These are phyloP conservation scores for Musca domestica DNA, from an alignment of 1,140 invertebrate species.

Conservation along the genomic window DNA sequence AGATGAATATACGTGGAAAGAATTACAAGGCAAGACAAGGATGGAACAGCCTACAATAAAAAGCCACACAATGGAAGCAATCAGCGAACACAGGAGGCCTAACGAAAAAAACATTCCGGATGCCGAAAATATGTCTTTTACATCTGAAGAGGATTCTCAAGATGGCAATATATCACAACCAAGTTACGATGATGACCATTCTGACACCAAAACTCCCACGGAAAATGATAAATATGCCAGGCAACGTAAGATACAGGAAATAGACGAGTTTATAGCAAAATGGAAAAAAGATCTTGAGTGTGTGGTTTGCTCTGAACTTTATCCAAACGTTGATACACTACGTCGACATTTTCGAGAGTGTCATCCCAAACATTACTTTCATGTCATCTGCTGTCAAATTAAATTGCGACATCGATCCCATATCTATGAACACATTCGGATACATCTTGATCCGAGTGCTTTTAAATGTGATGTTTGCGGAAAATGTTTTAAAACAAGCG, in stretches of 20 bases:
- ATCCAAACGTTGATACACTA: background rate
- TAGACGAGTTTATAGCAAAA: background rate
- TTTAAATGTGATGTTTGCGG: conserved; percentile 28
- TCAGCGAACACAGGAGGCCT: too few relatives aligned
- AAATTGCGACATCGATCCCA: conserved; percentile 34
- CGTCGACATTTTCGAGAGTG: conserved; percentile 9
- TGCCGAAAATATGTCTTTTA: too few relatives aligned
- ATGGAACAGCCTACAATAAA: too few relatives aligned
- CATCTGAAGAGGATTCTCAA: too few relatives aligned
- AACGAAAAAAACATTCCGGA: too few relatives aligned
- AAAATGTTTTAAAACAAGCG: background rate
- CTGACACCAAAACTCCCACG: too few relatives aligned
- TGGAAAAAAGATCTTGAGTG: background rate
- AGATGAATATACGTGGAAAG: too few relatives aligned
- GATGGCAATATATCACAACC: too few relatives aligned
- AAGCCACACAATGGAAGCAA: too few relatives aligned
- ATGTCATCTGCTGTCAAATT: conserved; percentile 33
- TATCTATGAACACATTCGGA: conserved; percentile 37
- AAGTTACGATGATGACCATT: too few relatives aligned
- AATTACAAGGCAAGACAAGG: too few relatives aligned
- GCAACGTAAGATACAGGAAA: background rate
- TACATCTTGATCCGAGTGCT: conserved; percentile 35
- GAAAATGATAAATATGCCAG: too few relatives aligned
- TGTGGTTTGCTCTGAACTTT: background rate
- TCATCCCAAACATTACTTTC: background rate